These are phyloP conservation scores for Zeugodacus cucurbitae DNA, from an alignment of 1,140 invertebrate genomes.

Conservation along the genomic window DNA sequence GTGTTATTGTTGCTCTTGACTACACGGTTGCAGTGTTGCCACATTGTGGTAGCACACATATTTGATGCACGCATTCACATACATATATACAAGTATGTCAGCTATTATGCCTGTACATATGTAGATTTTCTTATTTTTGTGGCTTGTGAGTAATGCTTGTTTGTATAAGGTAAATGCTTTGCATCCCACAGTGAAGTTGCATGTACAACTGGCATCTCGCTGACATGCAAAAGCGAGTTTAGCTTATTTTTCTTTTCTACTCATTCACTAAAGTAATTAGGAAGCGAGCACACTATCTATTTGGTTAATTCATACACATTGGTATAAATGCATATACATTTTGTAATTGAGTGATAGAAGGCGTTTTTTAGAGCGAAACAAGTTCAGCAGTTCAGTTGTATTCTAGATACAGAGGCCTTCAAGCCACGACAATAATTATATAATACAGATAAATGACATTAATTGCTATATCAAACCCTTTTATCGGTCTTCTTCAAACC, in stretches of 20 bases:
- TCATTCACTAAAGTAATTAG: neutral
- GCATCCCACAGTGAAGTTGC: neutral
- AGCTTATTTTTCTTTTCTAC: neutral
- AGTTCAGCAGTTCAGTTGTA: too few species aligned
- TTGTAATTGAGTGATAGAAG: too few species aligned
- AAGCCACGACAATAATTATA: too few species aligned
- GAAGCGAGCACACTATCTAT: neutral
- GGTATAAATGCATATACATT: neutral
- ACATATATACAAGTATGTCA: neutral
- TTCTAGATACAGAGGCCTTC: too few species aligned
- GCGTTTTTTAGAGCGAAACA: too few species aligned
- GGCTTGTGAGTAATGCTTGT: neutral
- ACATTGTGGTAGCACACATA: neutral
- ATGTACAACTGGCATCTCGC: neutral
- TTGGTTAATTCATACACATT: neutral
- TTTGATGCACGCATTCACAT: neutral
- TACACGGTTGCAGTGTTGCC: neutral
- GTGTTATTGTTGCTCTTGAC: neutral
- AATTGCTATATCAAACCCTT: too few species aligned
- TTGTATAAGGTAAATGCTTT: neutral
- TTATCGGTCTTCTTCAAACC: too few species aligned
- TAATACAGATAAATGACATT: too few species aligned
- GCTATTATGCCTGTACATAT: neutral
- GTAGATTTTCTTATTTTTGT: too few species aligned
- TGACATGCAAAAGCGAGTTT: slow-evolving; percentile 12